Evolutionary conservation across 2,797 vertebrate species (phyloP), one percentile per base, ranked within the genome.

Genomic region (Artibeus jamaicensis): DNA sequence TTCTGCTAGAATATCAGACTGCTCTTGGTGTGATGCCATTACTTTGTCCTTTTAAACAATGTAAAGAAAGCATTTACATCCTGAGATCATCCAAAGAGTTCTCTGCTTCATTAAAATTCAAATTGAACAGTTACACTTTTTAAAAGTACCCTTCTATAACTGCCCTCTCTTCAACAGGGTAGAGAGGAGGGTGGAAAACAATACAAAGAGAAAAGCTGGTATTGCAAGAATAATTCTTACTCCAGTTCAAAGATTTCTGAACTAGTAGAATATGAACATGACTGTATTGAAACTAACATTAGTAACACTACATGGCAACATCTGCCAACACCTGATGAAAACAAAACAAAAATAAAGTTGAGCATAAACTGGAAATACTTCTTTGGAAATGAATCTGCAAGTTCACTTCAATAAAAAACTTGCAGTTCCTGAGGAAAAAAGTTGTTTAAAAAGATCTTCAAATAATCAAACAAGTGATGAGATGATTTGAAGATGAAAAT

Each of bases 351-450:
- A 94, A 67, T 71, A 50, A 42, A 86, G 19, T 57, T 74, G 29
- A 74, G 37, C 39, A 76, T 32, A 91, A 70, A 74, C 15, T 78
- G 10, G 34, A 91, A 94, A 53, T 55, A 73, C 3, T 95, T 85
- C 11, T 73, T 93, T 93, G 34, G n/a, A 93, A 89, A 86, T 5
- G 81, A 90, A 95, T 67, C 50, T 70, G 53, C 22, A 87, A 90
- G 3, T 67, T 65, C 5, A 26, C 71, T 46, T 86, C 6, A 12
- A 76, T 59, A 74, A 67, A 91, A 93, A 39, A 6, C 77, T 91
- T 74, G 3, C 7, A 85, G 11, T 39, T 94, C 15, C 21, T 73
- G 19, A 34, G 32, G 19, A 57, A 55, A 91, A 74, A 71, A 24
- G 7, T 39, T 94, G 11, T 82, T 82, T 84, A 42, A 77, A 85